Evolutionary conservation across 2,113 vertebrate genomes (phyloP).

Genomic region (Etia nguti): DNA sequence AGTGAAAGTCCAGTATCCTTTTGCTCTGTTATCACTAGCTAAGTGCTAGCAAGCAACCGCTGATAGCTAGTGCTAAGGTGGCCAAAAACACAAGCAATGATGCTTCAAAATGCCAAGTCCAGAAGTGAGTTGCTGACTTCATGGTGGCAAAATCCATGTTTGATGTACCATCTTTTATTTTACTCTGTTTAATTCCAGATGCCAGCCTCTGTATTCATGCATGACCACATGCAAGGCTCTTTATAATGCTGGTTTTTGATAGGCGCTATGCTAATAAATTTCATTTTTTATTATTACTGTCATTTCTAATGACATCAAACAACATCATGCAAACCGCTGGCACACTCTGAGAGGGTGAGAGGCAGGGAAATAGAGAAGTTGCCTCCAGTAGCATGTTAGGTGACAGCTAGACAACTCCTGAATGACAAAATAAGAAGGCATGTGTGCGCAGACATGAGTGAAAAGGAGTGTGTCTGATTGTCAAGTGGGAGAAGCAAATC

Average conservation of each 20-base stretch:
- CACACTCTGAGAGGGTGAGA: not conserved
- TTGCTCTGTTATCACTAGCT: not conserved
- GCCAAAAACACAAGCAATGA: not conserved
- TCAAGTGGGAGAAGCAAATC: not conserved
- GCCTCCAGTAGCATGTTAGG: not conserved
- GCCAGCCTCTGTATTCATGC: not conserved
- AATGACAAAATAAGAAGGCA: slow-evolving; percentile 4
- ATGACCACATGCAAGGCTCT: not conserved
- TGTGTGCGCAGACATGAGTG: not conserved
- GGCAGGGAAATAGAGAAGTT: not conserved
- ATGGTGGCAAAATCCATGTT: not conserved
- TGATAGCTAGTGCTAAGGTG: not conserved
- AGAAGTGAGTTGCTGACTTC: not conserved
- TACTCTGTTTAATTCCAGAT: not conserved
- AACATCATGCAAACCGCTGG: not conserved
- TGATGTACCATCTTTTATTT: not conserved
- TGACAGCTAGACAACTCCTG: not conserved
- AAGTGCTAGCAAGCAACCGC: not conserved
- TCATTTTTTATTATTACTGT: not conserved
- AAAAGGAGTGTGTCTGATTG: not conserved
- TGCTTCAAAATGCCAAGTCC: not conserved
- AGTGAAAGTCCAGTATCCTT: not conserved
- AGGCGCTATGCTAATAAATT: not conserved
- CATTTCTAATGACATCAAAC: not conserved
- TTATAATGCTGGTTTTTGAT: not conserved